Conservation (phyloP, 2,797 vertebrate species). For the Schizopygopsis malacanthus region DNA sequence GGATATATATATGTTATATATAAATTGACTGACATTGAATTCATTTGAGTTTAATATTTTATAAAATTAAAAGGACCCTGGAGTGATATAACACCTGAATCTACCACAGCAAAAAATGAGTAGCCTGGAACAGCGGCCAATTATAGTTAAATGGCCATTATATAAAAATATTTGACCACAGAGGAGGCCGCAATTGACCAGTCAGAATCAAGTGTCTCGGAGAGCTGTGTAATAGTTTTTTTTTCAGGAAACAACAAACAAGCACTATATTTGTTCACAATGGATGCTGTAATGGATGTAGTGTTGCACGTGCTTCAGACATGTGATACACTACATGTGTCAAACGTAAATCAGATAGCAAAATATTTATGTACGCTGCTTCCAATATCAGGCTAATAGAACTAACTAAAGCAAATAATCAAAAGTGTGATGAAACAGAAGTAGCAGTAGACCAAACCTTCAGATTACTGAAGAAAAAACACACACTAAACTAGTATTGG, state of each 20-base stretch:
- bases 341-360: background rate
- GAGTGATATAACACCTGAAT: background rate
- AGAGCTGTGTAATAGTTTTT: background rate
- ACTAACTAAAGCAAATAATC: background rate
- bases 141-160: slow-evolving; percentile 11
- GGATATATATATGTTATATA: background rate
- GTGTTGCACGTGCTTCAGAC: background rate
- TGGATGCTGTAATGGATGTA: background rate
- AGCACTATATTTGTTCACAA: background rate
- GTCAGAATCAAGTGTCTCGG: background rate
- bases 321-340: background rate
- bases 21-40: background rate
- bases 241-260: background rate
- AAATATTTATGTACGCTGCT: background rate
- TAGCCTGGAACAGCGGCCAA: background rate
- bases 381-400: background rate
- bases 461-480: background rate
- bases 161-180: background rate
- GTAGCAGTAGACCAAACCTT: background rate
- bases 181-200: background rate
- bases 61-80: background rate
- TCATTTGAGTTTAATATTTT: background rate
- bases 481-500: background rate
- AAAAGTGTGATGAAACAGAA: background rate
- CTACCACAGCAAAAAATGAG: background rate